These are phyloP conservation scores for Seira musarum DNA, from an alignment of 2,888 invertebrate genomes.

Conservation along the genomic window DNA sequence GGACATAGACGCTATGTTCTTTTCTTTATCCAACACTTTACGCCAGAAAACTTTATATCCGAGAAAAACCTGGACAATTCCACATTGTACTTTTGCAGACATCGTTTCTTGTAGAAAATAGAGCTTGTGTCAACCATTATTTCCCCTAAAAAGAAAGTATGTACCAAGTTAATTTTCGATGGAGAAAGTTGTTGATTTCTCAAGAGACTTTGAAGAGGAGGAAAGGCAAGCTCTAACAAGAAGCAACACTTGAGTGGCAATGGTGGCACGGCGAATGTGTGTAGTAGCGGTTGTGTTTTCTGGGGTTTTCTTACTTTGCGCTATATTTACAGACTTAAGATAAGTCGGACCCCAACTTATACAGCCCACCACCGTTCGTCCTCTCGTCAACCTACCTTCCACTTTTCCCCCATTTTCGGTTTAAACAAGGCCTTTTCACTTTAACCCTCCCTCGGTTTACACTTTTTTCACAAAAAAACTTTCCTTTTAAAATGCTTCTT, in stretches of 20 bases:
- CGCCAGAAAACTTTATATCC: too few relatives aligned
- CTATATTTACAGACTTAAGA: too few relatives aligned
- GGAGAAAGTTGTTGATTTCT: conserved; percentile 65
- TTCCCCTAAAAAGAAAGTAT: not conserved
- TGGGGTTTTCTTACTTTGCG: too few relatives aligned
- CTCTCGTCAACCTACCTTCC: not conserved
- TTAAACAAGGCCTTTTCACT: conserved; percentile 8
- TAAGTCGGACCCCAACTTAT: conserved; percentile 10
- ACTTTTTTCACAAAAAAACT: conserved; percentile 21
- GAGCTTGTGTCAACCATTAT: too few relatives aligned
- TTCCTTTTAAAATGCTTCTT: conserved; percentile 34
- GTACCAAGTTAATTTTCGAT: conserved; percentile 46
- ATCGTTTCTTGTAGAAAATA: too few relatives aligned
- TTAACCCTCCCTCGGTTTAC: not conserved
- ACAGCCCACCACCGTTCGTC: not conserved
- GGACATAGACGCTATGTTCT: too few relatives aligned
- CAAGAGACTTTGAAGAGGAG: conserved; percentile 53
- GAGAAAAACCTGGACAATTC: too few relatives aligned
- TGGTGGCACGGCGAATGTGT: not conserved
- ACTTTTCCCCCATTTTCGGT: conserved; percentile 2
- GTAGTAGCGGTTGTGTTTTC: not conserved
- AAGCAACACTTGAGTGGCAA: conserved; percentile 45
- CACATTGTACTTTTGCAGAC: too few relatives aligned
- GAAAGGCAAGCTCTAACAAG: conserved; percentile 42
- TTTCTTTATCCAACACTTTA: too few relatives aligned